Conservation (phyloP, 1,140 invertebrate genomes). For the Pentalonia nigronervosa region DNA sequence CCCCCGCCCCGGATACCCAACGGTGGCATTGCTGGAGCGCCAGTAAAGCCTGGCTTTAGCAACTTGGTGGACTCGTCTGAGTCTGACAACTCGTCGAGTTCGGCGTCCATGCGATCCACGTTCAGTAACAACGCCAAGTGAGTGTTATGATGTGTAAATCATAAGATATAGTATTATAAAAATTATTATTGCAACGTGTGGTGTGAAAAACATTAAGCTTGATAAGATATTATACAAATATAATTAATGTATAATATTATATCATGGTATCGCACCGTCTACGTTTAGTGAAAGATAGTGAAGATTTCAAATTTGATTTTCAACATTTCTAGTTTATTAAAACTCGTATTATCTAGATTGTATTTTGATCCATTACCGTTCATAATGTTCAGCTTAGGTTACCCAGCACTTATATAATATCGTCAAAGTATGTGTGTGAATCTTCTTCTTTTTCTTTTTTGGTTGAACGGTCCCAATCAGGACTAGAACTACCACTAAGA, state of each 20-base stretch:
- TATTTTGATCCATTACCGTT: background rate
- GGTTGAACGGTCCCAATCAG: background rate
- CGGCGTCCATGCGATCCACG: constrained; percentile 15
- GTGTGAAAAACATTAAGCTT: background rate
- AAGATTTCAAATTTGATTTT: background rate
- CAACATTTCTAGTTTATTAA: background rate
- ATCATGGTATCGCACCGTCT: too few relatives aligned
- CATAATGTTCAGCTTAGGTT: background rate
- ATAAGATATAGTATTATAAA: background rate
- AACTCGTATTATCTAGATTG: background rate
- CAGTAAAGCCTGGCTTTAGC: constrained; percentile 8
- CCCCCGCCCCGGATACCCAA: constrained; percentile 38
- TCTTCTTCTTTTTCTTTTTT: background rate
- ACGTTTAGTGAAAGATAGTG: background rate
- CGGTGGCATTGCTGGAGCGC: background rate
- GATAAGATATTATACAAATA: too few relatives aligned
- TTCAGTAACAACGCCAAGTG: constrained; percentile 18
- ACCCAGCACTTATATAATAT: background rate
- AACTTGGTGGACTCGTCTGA: constrained; percentile 45
- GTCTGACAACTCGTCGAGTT: constrained; percentile 51
- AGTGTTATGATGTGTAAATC: background rate
- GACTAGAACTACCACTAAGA: background rate
- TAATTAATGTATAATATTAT: too few relatives aligned
- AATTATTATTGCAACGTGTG: too few relatives aligned
- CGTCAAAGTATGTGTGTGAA: too few relatives aligned